A percentile compares a stretch with the other conserved stretches of the same genome.
Conservation (phyloP, 2,888 invertebrate genomes). For the Esperia sulphurella region DNA sequence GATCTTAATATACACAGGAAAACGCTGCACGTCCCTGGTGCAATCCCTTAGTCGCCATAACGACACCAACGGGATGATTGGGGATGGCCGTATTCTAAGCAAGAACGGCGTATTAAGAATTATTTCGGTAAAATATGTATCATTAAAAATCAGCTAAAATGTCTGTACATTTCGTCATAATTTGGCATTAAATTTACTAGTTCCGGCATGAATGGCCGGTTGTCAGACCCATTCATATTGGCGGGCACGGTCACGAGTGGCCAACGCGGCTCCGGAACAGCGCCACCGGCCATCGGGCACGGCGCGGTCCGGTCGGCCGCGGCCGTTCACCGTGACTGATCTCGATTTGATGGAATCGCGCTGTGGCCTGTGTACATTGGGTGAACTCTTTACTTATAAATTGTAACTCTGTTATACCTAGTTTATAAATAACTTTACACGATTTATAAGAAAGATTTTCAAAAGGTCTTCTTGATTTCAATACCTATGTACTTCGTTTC, state of each 20-base stretch:
- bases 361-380: conserved; percentile 12
- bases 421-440: not conserved
- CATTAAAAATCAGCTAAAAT: conserved; percentile 12
- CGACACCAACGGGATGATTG: too few species aligned
- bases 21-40: too few species aligned
- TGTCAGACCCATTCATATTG: conserved; percentile 25
- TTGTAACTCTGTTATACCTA: not conserved
- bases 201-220: conserved; percentile 11
- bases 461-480: too few species aligned
- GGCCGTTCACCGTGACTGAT: conserved; percentile 59
- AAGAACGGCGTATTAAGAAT: too few species aligned
- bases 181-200: conserved; percentile 21
- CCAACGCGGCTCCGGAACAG: conserved; percentile 16
- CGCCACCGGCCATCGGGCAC: conserved; percentile 12
- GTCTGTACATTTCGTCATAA: conserved; percentile 15
- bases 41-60: too few species aligned
- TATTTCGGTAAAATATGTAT: too few species aligned
- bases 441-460: not conserved
- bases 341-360: conserved; percentile 46
- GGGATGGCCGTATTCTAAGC: too few species aligned
- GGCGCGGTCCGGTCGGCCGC: conserved; percentile 25
- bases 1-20: too few species aligned
- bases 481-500: too few species aligned
- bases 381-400: not conserved
- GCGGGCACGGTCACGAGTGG: conserved; percentile 46